A percentile compares a stretch with the other conserved stretches of the same genome.
phyloP scores from a whole-genome alignment of 2,113 vertebrate genomes.

The Psephotus haematonotus region DNA sequence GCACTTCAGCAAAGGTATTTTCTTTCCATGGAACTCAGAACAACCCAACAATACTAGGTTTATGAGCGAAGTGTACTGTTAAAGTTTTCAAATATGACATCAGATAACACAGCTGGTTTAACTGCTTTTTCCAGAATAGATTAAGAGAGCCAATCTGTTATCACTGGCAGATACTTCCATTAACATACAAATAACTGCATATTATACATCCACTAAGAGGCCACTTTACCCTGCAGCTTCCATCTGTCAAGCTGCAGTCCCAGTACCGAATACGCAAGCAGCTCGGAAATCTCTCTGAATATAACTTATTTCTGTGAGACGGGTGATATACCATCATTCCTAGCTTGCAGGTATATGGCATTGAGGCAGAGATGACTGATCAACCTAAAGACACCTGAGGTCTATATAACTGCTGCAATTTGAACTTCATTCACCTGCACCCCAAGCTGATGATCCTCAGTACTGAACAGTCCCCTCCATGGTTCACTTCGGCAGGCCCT shows the following conservation, averaged over 20 bases:
- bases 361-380: not conserved
- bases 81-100: not conserved
- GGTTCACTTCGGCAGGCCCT: not conserved
- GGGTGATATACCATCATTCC: not conserved
- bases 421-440: not conserved
- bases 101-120: not conserved
- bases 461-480: not conserved
- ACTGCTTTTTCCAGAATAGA: not conserved
- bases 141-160: not conserved
- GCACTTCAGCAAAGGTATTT: not conserved
- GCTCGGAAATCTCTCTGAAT: not conserved
- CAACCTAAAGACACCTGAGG: not conserved
- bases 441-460: not conserved
- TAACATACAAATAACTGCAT: not conserved
- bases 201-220: not conserved
- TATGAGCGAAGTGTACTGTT: not conserved
- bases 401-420: not conserved
- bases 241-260: not conserved
- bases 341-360: not conserved
- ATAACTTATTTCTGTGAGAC: not conserved
- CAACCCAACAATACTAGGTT: not conserved
- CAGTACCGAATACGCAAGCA: not conserved
- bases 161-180: not conserved
- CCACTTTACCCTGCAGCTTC: not conserved
- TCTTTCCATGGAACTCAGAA: not conserved